Percentiles rank a stretch among this genome's conserved stretches.
These are phyloP conservation scores for Mesitornis unicolor DNA, from an alignment of 2,113 vertebrate genomes.

Conservation along the genomic window DNA sequence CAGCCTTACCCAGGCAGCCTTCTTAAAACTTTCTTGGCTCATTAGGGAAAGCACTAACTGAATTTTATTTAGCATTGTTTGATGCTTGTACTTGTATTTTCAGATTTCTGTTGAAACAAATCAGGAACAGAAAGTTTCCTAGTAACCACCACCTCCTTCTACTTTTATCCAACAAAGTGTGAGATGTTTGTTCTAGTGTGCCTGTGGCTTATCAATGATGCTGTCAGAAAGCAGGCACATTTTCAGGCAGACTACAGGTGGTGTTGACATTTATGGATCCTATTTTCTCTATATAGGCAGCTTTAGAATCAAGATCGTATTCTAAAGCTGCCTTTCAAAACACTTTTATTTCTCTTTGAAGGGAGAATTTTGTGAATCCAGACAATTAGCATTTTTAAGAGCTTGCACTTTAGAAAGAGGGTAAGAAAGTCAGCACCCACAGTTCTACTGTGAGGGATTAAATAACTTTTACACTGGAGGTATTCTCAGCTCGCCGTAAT, in stretches of 20 bases:
- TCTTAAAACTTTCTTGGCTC: background rate
- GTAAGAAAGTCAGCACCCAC: conserved; percentile 18
- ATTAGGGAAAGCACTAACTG: background rate
- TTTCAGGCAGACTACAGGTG: conserved; percentile 67
- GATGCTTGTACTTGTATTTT: background rate
- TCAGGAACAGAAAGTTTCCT: conserved; percentile 8
- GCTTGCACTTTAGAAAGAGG: conserved; percentile 35
- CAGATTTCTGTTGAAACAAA: conserved; percentile 36
- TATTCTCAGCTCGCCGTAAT: conserved; percentile 36
- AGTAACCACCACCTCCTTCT: background rate
- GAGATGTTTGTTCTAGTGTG: conserved; percentile 58
- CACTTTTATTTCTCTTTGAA: conserved; percentile 68
- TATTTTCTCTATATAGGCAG: conserved; percentile 73
- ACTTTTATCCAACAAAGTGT: conserved; percentile 28
- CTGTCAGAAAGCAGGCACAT: conserved; percentile 67
- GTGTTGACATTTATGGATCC: conserved; percentile 72
- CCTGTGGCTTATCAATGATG: conserved; percentile 64
- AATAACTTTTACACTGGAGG: conserved; percentile 47
- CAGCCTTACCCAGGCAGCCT: no score
- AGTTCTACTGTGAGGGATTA: conserved; percentile 9
- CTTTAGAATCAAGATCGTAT: conserved; percentile 67
- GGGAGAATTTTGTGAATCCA: conserved; percentile 49
- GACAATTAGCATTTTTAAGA: conserved; percentile 68
- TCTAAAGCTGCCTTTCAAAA: conserved; percentile 70
- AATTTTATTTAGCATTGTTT: background rate